Base-by-base conservation (phyloP, 2,797 vertebrate genomes). In the Hypotaenidia okinawae region DNA sequence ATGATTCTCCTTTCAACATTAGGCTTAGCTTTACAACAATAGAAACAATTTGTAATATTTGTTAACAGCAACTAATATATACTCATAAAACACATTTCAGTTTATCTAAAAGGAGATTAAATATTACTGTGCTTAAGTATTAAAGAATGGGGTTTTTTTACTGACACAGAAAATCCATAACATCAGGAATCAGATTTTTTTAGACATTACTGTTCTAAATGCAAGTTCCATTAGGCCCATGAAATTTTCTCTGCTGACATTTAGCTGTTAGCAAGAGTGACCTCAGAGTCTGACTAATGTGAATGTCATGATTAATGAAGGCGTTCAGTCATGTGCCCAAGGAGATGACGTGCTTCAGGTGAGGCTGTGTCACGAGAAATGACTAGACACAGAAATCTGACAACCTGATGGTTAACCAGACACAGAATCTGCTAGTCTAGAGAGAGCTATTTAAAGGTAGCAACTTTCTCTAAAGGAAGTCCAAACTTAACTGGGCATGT, bases 221-320 rank as follows among this genome's bases (percentile, higher is more conserved):
- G 27, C 30, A 78, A 66, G 37, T 88, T 90, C 59, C 37, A 69
- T 93, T 93, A 76, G 70, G n/a, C 39, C 58, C 3, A 0, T 64
- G 62, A 76, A 95, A 88, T 81, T 69, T 96, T 93, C 67, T 91
- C 39, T 88, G 55, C 51, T 97, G 93, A 90, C 59, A 94, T 96
- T 95, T 94, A 87, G 39, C 74, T 93, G 77, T 76, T 88, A 81
- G 69, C 19, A 73, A 76, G 43, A 51, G 47, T 88, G 85, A 96
- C 69, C 74, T 95, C 92, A 92, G 74, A 43, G 37, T 66, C 88
- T 93, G 93, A 95, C 80, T 95, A 95, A 95, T 59, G 59, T 0
- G 1, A 58, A 67, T 74, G 47, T 63, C 85, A 88, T 79, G 88
- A 89, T 95, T 95, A 90, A 94, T 86, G 63, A 57, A 84, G 62